phyloP scores from a whole-genome alignment of 1,140 invertebrate genomes.

The Lordiphosa clarofinis region DNA sequence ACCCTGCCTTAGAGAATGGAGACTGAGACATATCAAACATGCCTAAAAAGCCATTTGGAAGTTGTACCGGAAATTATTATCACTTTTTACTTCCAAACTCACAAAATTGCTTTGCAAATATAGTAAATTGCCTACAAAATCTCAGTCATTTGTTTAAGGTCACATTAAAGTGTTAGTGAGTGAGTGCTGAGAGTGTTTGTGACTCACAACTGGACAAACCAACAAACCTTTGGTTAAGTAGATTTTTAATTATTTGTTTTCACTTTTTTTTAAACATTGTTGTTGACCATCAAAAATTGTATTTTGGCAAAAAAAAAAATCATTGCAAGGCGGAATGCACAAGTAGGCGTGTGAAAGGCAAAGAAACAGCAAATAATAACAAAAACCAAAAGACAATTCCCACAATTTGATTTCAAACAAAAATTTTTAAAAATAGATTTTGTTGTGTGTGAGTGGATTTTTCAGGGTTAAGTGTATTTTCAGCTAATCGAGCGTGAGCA shows the following conservation, averaged over 20 bases:
- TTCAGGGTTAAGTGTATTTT: slow-evolving; percentile 49
- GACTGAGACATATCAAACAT: no score
- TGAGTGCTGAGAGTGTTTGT: background rate
- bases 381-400: slow-evolving; percentile 2
- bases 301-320: slow-evolving; percentile 9
- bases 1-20: no score
- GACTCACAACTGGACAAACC: no score
- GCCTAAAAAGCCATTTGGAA: no score
- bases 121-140: background rate
- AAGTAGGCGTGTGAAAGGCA: slow-evolving; percentile 8
- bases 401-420: slow-evolving; percentile 24
- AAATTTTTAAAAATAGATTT: slow-evolving; percentile 44
- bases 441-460: slow-evolving; percentile 19
- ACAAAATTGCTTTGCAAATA: background rate
- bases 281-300: background rate
- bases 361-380: slow-evolving; percentile 3
- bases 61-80: background rate
- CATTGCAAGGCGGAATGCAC: slow-evolving; percentile 16
- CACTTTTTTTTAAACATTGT: no score
- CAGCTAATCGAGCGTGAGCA: slow-evolving; percentile 41
- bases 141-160: slow-evolving; percentile 14
- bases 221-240: no score
- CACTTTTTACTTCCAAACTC: background rate
- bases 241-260: no score
- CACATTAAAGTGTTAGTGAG: background rate